Evolutionary conservation across 2,797 vertebrate species (phyloP), one percentile per base, ranked within the genome.

Genomic region (Halcyon chelicuti): DNA sequence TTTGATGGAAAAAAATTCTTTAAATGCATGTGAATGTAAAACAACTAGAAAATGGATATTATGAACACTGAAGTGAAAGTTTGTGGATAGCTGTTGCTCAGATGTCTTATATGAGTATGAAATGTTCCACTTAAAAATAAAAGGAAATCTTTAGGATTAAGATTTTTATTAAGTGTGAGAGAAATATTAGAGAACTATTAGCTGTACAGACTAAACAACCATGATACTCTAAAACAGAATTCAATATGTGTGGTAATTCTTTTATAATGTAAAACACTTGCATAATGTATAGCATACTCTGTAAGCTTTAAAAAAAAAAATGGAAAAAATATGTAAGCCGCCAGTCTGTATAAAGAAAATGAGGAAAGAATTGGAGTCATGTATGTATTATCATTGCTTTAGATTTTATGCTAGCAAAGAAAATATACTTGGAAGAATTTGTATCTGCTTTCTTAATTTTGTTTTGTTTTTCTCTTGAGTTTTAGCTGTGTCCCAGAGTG

Each of bases 181-280:
- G 86, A 94, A 96, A 92, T 86, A 93, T 72, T 95, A 84, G 90
- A 75, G 73, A 90, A 37, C 76, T 95, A 84, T 95, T 84, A 86
- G 89, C 85, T 89, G 49, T 63, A 83, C 28, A 96, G 90, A 91
- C 91, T 95, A 95, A 97, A 91, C 57, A 94, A 78, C 8, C 61
- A 81, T 11, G 23, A 74, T 58, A 60, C 85, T 94, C 92, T 93
- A 96, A 94, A 94, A 68, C 19, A 90, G 63, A 94, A 86, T 92
- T 78, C 61, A 96, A 54, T 95, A 93, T 82, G 77, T 94, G 65
- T 79, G 76, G 95, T 79, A 95, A 29, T 82, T 93, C 95, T 96
- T 96, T 92, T 65, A 85, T 90, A 92, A 96, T 88, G 58, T 91
- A 70, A 96, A 97, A 80, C 77, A 84, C 60, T 62, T 96, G 74